Base-by-base conservation (phyloP, 2,888 invertebrate species). In the Spodoptera littoralis region DNA sequence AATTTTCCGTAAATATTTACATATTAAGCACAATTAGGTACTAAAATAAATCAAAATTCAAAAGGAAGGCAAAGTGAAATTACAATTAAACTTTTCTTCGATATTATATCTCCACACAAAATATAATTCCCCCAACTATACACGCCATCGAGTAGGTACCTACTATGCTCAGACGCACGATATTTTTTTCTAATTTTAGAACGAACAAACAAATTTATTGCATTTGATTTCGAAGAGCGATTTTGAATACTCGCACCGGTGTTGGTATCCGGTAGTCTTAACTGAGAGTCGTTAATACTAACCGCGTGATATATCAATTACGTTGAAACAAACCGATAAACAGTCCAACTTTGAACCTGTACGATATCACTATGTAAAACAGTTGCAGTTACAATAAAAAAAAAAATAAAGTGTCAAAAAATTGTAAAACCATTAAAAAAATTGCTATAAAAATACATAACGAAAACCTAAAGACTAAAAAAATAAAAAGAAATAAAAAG, bases 141-240 rank as follows among this genome's bases (percentile, higher is more conserved):
- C 36, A 9, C 6, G 9, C 64, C 52, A 67, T 71, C 57, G 66
- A 65, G 56, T 69, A 46, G 41, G 18, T 41, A 6, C 22, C 27
- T 70, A 64, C 42, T 59, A 73, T 70, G 53, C 46, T 46, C 63
- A 67, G 71, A 57, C 75, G 77, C 67, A 60, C 63, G 61, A 22
- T 55, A 49, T 80, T 80, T 82, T 82, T 77, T 64, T 80, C 82
- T 80, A 82, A 76, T 76, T 82, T 70, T 85, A 82, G 80, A 73
- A 60, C 70, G 60, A 65, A 53, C 66, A 70, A 67, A 70, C 77
- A 79, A 36, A 82, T 81, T 84, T 84, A 84, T 81, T 82, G 71
- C 81, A 81, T 78, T 82, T 77, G 82, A 84, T 80, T 85, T 75
- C 77, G 76, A 74, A 73, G 75, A 77, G 77, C 79, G 82, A 81